Conservation (phyloP, 2,113 vertebrate genomes). For the Chloebia gouldiae region DNA sequence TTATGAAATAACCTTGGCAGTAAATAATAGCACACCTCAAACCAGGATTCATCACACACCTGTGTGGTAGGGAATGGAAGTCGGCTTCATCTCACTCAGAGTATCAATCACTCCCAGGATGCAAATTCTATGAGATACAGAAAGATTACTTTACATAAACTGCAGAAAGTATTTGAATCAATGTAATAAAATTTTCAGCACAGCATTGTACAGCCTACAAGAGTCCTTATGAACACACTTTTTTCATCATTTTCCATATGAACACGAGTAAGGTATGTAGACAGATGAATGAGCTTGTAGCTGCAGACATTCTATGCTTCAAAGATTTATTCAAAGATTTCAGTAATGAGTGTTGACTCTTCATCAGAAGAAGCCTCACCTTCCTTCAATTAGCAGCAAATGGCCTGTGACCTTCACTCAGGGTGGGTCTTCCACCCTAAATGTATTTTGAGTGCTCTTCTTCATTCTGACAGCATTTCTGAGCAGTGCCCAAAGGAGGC, state of each 20-base stretch:
- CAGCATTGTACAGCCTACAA: not conserved
- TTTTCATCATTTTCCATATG: not conserved
- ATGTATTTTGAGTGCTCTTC: not conserved
- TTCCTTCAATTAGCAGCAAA: not conserved
- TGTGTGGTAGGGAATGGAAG: slow-evolving; percentile 45
- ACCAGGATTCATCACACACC: slow-evolving; percentile 46
- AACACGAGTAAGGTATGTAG: not conserved
- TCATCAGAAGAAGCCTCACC: not conserved
- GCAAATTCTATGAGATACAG: slow-evolving; percentile 60
- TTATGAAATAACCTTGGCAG: slow-evolving; percentile 66
- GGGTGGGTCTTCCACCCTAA: not conserved
- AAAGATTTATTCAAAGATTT: not conserved
- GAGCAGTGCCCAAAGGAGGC: not conserved
- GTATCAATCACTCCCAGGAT: slow-evolving; percentile 67
- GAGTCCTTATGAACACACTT: not conserved
- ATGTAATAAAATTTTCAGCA: slow-evolving; percentile 49
- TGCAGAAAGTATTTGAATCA: slow-evolving; percentile 53
- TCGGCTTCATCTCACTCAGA: slow-evolving; percentile 32
- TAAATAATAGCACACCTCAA: slow-evolving; percentile 68
- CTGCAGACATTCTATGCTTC: not conserved
- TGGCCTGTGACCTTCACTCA: not conserved
- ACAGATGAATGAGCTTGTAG: not conserved
- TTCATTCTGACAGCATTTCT: not conserved
- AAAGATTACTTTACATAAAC: slow-evolving; percentile 55
- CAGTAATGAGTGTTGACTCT: not conserved